Percentiles rank a stretch among this genome's conserved stretches.
phyloP scores from a whole-genome alignment of 2,888 invertebrate species.

The Lasioglossum zephyrum region DNA sequence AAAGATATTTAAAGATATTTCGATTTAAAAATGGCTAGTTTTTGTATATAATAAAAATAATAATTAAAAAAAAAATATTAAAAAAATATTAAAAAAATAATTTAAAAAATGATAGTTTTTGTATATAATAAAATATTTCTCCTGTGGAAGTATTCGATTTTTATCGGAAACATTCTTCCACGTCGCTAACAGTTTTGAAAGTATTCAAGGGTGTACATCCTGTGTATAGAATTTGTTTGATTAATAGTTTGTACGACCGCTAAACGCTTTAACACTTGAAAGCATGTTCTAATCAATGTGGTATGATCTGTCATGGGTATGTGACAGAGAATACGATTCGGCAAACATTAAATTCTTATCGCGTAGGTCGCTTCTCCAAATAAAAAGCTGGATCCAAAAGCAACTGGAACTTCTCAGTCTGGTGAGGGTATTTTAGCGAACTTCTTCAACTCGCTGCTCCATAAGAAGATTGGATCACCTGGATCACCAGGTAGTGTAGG shows the following conservation, averaged over 20 bases:
- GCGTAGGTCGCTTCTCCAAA: conserved; percentile 87
- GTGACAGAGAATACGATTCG: conserved; percentile 20
- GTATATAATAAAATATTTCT: background rate
- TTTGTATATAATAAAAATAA: background rate
- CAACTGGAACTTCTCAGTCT: conserved; percentile 88
- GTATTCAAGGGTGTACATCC: background rate
- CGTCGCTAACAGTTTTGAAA: background rate
- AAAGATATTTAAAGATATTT: too few species aligned
- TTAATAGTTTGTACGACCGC: conserved; percentile 38
- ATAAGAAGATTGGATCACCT: conserved; percentile 94
- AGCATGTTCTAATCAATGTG: conserved; percentile 82
- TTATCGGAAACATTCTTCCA: background rate
- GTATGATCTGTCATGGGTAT: conserved; percentile 74
- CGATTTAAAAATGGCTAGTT: too few species aligned
- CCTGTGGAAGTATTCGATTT: background rate
- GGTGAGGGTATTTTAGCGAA: conserved; percentile 98
- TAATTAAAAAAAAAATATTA: too few species aligned
- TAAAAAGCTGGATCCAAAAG: conserved; percentile 87
- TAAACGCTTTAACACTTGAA: conserved; percentile 67
- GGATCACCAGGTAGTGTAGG: conserved; percentile 85
- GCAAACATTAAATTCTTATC: conserved; percentile 60
- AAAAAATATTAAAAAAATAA: too few species aligned
- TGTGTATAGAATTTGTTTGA: conserved; percentile 16
- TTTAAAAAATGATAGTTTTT: too few species aligned
- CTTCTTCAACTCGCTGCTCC: conserved; percentile 98